Evolutionary conservation across 2,888 invertebrate species (phyloP), one percentile per base, ranked within the genome.

Genomic region (Eurytoma adleriae): DNA sequence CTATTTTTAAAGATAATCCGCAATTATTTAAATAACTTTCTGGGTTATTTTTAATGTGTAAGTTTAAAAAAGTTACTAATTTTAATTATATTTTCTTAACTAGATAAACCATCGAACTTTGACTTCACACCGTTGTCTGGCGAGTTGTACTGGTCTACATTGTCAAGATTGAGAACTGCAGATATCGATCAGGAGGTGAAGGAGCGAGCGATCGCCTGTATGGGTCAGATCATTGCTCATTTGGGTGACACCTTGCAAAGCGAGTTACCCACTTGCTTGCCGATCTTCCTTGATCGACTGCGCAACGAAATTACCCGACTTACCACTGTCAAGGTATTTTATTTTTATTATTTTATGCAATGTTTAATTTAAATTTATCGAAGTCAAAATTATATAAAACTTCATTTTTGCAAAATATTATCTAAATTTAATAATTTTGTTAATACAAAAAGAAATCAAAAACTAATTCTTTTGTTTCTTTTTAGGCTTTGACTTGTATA

Each of bases 161-260:
- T 98, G 85, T 94, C 95, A 80, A 94, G 98, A 79, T 92, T 99
- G 57, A 95, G 95, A 86, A 97, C 99, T 52, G 96, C 98, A 0
- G 99, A 99, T 90, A 98, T 99, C 88, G 99, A 99, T 92, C 99
- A 99, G 90, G 99, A 99, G 92, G 99, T 99, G 0, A 99, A 99
- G 91, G 99, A 99, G 89, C 94, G 98, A 30, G 98, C 99, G 13
- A 99, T 99, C 83, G 96, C 98, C 0, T 98, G 99, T 86, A 97
- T 98, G 95, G 98, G 98, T 16, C 97, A 98, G 91, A 95, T 99
- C 70, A 94, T 99, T 69, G 96, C 97, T 81, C 97, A 97, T 90
- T 94, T 99, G 85, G 98, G 98, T 0, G 98, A 98, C 91, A 94
- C 94, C 85, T 91, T 98, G 71, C 92, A 95, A 90, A 93, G 93